A percentile compares a stretch with the other conserved stretches of the same genome.
Conservation (phyloP, 2,113 vertebrate genomes). For the Neogale vison region DNA sequence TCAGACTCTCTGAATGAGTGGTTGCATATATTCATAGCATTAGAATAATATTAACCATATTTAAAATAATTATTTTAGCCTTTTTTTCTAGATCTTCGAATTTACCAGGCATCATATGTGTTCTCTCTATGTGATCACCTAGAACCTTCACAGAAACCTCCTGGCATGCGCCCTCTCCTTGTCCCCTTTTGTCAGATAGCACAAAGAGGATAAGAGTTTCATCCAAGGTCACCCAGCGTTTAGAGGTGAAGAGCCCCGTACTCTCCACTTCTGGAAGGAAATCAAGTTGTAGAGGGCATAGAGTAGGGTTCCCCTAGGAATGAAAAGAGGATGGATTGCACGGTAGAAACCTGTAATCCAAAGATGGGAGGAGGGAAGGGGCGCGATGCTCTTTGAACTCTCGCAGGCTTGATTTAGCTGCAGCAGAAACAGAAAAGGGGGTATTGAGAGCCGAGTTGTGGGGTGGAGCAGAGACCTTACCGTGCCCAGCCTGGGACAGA, state of each 20-base stretch:
- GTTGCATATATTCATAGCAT: neutral
- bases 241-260: fast-evolving
- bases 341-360: neutral
- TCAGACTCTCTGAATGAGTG: neutral
- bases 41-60: neutral
- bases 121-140: too few species aligned
- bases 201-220: neutral
- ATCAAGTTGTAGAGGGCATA: fast-evolving
- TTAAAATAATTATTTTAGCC: neutral
- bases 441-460: too few species aligned
- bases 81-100: neutral
- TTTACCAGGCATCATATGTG: too few species aligned
- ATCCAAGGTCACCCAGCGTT: neutral
- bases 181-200: neutral
- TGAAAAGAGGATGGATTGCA: neutral
- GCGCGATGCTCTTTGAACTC: fast-evolving
- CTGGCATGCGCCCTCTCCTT: fast-evolving
- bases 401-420: neutral
- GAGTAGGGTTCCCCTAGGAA: neutral
- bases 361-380: too few species aligned
- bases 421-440: neutral
- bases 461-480: fast-evolving
- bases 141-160: neutral
- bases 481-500: too few species aligned
- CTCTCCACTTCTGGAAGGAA: fast-evolving